Conservation (phyloP, 2,797 vertebrate genomes). For the Cottoperca gobio region DNA sequence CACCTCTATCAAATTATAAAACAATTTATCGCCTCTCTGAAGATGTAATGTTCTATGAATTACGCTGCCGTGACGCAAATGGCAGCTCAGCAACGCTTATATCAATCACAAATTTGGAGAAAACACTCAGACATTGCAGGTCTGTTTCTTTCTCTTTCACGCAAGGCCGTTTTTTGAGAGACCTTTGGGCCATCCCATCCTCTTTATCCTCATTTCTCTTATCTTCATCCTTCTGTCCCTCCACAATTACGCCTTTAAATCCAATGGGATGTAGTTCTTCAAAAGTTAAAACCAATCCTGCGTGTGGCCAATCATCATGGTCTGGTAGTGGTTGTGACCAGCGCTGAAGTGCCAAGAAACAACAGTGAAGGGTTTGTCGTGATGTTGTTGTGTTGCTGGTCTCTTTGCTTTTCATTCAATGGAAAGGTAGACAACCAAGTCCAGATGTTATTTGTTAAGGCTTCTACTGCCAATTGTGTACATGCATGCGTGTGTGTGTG, state of each 20-base stretch:
- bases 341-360: conserved; percentile 72
- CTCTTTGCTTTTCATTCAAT: conserved; percentile 69
- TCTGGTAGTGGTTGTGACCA: conserved; percentile 75
- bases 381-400: conserved; percentile 77
- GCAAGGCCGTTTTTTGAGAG: conserved; percentile 48
- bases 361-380: conserved; percentile 64
- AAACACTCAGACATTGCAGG: conserved; percentile 55
- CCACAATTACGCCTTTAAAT: conserved; percentile 57
- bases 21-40: conserved; percentile 54
- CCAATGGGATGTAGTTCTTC: conserved; percentile 36
- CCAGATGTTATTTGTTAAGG: conserved; percentile 84
- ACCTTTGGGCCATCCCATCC: conserved; percentile 46
- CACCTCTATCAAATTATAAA: conserved; percentile 62
- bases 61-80: conserved; percentile 72
- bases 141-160: conserved; percentile 49
- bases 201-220: conserved; percentile 30
- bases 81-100: conserved; percentile 37
- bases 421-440: conserved; percentile 71
- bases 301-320: conserved; percentile 54
- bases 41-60: conserved; percentile 60
- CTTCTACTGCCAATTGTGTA: conserved; percentile 50
- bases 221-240: conserved; percentile 18
- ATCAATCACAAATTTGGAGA: conserved; percentile 57
- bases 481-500: conserved; percentile 30
- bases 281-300: conserved; percentile 45